Percentiles rank a stretch among this genome's conserved stretches.
These are phyloP conservation scores for Tetragnatha versicolor DNA, from an alignment of 1,140 invertebrate species.

Conservation along the genomic window DNA sequence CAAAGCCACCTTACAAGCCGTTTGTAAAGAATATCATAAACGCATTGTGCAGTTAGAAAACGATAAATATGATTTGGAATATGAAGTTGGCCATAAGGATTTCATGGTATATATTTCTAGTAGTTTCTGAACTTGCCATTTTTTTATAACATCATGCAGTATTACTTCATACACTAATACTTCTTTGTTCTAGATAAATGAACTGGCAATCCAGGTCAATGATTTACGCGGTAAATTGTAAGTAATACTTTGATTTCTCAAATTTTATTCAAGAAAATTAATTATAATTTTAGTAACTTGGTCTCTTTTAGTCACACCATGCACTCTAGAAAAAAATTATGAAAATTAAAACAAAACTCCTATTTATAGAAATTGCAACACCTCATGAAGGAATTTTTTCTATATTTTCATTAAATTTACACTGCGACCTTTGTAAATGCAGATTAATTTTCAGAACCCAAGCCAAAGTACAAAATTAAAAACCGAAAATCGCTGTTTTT, in stretches of 20 bases:
- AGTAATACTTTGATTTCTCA: slow-evolving; percentile 69
- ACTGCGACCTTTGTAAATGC: too few relatives aligned
- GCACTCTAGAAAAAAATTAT: too few relatives aligned
- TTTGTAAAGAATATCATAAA: slow-evolving; percentile 94
- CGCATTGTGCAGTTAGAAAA: slow-evolving; percentile 90
- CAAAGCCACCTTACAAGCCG: slow-evolving; percentile 90
- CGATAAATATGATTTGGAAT: slow-evolving; percentile 98
- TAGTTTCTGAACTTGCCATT: background rate
- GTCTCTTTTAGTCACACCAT: too few relatives aligned
- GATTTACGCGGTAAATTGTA: slow-evolving; percentile 99
- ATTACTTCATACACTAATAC: background rate
- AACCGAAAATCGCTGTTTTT: too few relatives aligned
- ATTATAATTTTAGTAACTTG: too few relatives aligned
- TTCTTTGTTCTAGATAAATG: slow-evolving; percentile 71
- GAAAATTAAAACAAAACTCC: too few relatives aligned
- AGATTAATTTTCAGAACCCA: too few relatives aligned
- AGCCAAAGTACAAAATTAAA: too few relatives aligned
- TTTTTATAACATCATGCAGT: background rate
- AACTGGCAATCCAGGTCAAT: slow-evolving; percentile 99
- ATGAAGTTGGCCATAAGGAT: slow-evolving; percentile 91
- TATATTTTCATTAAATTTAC: too few relatives aligned
- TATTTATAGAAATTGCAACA: too few relatives aligned
- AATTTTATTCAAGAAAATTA: background rate
- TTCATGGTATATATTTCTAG: slow-evolving; percentile 76
- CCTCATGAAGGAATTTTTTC: too few relatives aligned